phyloP scores from a whole-genome alignment of 1,140 invertebrate species.

The Calliopsis andreniformis region DNA sequence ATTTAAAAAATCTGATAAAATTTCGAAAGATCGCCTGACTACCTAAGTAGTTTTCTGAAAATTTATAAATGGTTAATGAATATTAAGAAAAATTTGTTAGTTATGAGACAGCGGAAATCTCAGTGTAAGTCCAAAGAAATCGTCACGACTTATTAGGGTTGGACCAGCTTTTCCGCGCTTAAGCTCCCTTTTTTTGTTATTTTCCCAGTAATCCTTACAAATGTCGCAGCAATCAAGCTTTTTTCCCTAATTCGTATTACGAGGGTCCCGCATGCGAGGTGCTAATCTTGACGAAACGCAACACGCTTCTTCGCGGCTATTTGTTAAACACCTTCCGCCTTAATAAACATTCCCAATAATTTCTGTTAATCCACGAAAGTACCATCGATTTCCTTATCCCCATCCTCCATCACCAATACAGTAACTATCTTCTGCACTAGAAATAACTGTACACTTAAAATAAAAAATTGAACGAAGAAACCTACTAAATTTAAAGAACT shows the following conservation, averaged over 20 bases:
- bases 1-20: no score
- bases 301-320: slow-evolving; percentile 36
- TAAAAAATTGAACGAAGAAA: no score
- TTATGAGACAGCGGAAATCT: no score
- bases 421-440: no score
- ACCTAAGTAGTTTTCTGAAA: no score
- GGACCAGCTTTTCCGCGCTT: slow-evolving; percentile 55
- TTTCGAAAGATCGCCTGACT: no score
- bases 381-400: neutral
- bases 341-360: slow-evolving; percentile 51
- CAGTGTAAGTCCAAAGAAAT: slow-evolving; percentile 40
- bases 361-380: neutral
- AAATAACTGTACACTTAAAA: no score
- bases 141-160: slow-evolving; percentile 50
- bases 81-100: no score
- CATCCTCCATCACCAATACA: no score
- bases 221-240: slow-evolving; percentile 57
- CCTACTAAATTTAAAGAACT: no score
- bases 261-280: slow-evolving; percentile 59
- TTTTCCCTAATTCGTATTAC: slow-evolving; percentile 64
- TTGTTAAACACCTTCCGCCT: slow-evolving; percentile 44
- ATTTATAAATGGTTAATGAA: no score
- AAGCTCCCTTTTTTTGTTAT: slow-evolving; percentile 59
- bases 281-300: slow-evolving; percentile 60
- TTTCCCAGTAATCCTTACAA: slow-evolving; percentile 67